Evolutionary conservation across 2,113 vertebrate species (phyloP), one percentile per base, ranked within the genome.

Genomic region (Paradoxurus hermaphroditus): DNA sequence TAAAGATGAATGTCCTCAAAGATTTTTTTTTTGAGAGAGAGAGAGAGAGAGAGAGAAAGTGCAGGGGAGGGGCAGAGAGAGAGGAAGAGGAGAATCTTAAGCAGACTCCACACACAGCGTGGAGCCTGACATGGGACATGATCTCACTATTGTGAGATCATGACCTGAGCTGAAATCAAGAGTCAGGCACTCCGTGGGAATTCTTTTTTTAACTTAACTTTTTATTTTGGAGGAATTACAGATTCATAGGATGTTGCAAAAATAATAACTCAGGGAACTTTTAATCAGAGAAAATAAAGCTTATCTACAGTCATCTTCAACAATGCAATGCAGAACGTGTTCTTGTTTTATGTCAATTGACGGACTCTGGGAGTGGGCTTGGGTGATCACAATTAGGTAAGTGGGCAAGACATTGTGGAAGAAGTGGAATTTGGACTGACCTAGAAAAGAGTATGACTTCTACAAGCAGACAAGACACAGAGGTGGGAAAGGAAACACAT

Each of bases 181-280:
- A 59, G 56, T 59, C 21, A 59, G 56, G 56, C 56, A 59, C 56
- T 15, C 21, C 56, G 23, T 59, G 56, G 56, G 36, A 83, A 31
- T 39, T 70, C 41, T 9, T 39, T 67, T 92, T 59, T 34, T 9
- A 41, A 77, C 12, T 63, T 63, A 82, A 65, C 41, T 65, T 67
- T 93, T 86, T 56, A 94, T 89, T 96, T 81, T 73, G 34, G 91
- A 94, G 67, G 36, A 72, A 86, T 79, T 70, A 46, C 8, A 93
- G 51, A 73, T 59, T 95, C 21, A 13, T 0, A 23, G 19, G 12
- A 86, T 78, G 27, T 75, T 84, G 19, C 0, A 51, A 68, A 68
- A 83, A 67, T 81, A 56, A 34, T 19, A 36, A 5, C 31, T 59
- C 65, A 39, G 44, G 44, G 65, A 39, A 89, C 7, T 53, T 95